Percentiles rank a stretch among this genome's conserved stretches.
These are phyloP conservation scores for Andrena haemorrhoa DNA, from an alignment of 2,888 invertebrate species.

Conservation along the genomic window DNA sequence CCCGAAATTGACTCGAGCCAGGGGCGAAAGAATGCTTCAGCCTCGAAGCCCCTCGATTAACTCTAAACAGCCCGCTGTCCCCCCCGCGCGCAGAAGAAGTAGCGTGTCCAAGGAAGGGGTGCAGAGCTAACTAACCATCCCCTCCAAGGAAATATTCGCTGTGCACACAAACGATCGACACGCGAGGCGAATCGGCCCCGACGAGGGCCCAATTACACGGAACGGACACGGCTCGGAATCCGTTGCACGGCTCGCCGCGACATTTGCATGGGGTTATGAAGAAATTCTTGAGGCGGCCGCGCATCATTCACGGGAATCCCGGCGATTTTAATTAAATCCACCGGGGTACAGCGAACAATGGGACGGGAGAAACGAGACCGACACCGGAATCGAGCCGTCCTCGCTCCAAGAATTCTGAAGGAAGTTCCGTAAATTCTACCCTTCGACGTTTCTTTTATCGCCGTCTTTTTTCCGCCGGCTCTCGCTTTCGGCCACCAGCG, in stretches of 20 bases:
- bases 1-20: no score
- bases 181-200: conserved; percentile 48
- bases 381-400: conserved; percentile 40
- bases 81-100: neutral
- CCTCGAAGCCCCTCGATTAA: neutral
- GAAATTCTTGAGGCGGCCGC: conserved; percentile 78
- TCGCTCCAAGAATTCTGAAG: conserved; percentile 43
- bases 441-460: neutral
- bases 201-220: conserved; percentile 63
- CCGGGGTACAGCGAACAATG: conserved; percentile 51
- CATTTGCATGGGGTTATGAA: conserved; percentile 81
- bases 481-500: no score
- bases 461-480: neutral
- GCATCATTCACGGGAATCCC: conserved; percentile 78
- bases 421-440: conserved; percentile 31
- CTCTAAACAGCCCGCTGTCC: neutral
- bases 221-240: conserved; percentile 70
- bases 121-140: neutral
- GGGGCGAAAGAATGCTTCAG: neutral
- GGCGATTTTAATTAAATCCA: conserved; percentile 83
- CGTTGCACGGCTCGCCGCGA: conserved; percentile 67
- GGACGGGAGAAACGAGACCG: conserved; percentile 24
- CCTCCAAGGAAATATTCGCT: conserved; percentile 28
- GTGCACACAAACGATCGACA: conserved; percentile 47
- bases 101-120: neutral